Evolutionary conservation across 2,888 invertebrate species (phyloP).

Genomic region (Lasioglossum vierecki): DNA sequence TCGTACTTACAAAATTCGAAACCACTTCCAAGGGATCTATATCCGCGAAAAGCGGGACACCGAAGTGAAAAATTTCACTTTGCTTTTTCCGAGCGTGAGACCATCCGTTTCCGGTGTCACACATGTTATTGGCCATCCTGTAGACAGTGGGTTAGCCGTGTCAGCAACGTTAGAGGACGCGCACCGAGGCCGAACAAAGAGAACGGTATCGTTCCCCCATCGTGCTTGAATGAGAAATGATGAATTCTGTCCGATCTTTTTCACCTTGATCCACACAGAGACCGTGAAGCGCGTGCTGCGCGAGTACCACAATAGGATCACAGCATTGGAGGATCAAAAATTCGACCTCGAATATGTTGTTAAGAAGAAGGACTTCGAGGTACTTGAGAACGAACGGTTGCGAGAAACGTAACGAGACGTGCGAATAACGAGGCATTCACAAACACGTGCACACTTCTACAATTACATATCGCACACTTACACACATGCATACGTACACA

Average conservation of each 20-base stretch:
- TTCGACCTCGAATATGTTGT: slow-evolving; percentile 99
- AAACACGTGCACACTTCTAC: slow-evolving; percentile 21
- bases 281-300: slow-evolving; percentile 90
- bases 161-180: background rate
- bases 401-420: slow-evolving; percentile 49
- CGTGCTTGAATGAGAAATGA: slow-evolving; percentile 32
- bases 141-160: background rate
- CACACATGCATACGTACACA: background rate
- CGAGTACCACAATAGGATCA: slow-evolving; percentile 95
- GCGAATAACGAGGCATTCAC: slow-evolving; percentile 59
- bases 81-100: background rate
- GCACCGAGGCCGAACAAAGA: slow-evolving; percentile 11
- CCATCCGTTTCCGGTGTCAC: background rate
- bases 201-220: slow-evolving; percentile 10
- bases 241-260: slow-evolving; percentile 63
- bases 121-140: background rate
- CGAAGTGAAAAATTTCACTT: background rate
- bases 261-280: slow-evolving; percentile 86
- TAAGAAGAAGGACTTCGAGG: slow-evolving; percentile 99
- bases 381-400: slow-evolving; percentile 85
- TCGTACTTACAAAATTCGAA: no score
- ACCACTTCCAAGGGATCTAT: background rate
- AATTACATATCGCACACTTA: background rate
- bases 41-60: background rate
- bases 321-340: slow-evolving; percentile 95